Conservation (phyloP, 1,140 invertebrate genomes). For the Antheraea mylitta region DNA sequence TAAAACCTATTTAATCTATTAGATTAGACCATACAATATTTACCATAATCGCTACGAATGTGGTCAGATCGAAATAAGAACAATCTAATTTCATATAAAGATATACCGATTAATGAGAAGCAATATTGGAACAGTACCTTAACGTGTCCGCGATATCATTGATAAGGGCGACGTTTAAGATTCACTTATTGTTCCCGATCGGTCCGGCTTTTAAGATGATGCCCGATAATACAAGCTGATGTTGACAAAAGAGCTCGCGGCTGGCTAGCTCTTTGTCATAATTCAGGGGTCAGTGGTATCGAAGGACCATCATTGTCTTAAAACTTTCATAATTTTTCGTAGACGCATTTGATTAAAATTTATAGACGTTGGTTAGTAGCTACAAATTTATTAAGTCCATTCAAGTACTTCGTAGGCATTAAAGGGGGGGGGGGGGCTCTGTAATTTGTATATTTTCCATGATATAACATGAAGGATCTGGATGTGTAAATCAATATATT, state of each 20-base stretch:
- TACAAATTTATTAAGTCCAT: too few relatives aligned
- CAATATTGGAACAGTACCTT: conserved; percentile 32
- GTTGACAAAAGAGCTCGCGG: conserved; percentile 65
- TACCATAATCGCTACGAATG: too few relatives aligned
- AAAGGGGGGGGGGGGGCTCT: too few relatives aligned
- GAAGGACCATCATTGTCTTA: not conserved
- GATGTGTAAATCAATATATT: too few relatives aligned
- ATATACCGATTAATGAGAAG: not conserved
- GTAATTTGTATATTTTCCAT: too few relatives aligned
- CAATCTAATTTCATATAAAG: not conserved
- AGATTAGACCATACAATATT: too few relatives aligned
- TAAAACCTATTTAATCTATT: too few relatives aligned
- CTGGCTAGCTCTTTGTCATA: conserved; percentile 45
- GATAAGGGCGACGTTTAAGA: conserved; percentile 67
- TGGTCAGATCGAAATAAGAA: not conserved
- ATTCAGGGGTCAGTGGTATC: conserved; percentile 29
- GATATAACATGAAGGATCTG: too few relatives aligned
- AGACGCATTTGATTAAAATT: too few relatives aligned
- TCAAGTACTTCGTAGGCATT: too few relatives aligned
- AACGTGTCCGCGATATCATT: conserved; percentile 39
- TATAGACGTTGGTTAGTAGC: too few relatives aligned
- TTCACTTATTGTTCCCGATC: conserved; percentile 68
- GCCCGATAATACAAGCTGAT: conserved; percentile 50
- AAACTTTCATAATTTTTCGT: not conserved
- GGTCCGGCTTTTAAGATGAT: conserved; percentile 60